A percentile compares a stretch with the other conserved stretches of the same genome.
Conservation (phyloP, 2,888 invertebrate species). For the Electrophaes corylata region DNA sequence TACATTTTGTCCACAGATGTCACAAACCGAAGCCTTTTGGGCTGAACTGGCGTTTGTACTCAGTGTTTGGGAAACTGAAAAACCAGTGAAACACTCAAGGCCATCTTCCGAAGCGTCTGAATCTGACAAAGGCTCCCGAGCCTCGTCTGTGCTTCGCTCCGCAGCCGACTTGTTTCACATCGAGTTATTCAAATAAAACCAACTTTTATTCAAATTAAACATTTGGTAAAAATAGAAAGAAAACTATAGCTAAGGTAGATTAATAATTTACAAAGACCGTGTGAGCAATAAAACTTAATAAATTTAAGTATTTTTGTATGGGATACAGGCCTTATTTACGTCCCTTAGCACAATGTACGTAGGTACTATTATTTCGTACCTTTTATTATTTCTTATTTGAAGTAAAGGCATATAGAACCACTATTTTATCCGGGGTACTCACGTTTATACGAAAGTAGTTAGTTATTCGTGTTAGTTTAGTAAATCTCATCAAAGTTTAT, state of each 20-base stretch:
- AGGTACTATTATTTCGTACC: no score
- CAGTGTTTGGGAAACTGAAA: slow-evolving; percentile 89
- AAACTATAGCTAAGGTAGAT: no score
- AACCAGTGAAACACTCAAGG: slow-evolving; percentile 85
- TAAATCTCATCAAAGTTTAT: slow-evolving; percentile 79
- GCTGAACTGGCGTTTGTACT: slow-evolving; percentile 89
- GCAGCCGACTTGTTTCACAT: slow-evolving; percentile 71
- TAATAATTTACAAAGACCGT: no score
- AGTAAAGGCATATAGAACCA: no score
- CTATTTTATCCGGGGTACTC: no score
- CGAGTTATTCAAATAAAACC: slow-evolving; percentile 45
- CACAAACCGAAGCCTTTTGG: slow-evolving; percentile 87
- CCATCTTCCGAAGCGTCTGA: slow-evolving; percentile 63
- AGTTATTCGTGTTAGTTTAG: slow-evolving; percentile 38
- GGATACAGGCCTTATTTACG: no score
- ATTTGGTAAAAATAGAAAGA: no score
- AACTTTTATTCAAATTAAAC: not conserved
- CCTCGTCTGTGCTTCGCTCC: slow-evolving; percentile 73
- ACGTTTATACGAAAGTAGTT: no score
- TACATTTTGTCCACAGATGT: slow-evolving; percentile 77
- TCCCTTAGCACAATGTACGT: no score
- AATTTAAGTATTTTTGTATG: no score
- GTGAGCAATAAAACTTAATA: no score
- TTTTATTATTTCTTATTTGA: no score
- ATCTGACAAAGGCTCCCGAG: slow-evolving; percentile 59